Evolutionary conservation across 1,140 invertebrate genomes (phyloP), one percentile per base, ranked within the genome.

Genomic region (Aporrectodea caliginosa): DNA sequence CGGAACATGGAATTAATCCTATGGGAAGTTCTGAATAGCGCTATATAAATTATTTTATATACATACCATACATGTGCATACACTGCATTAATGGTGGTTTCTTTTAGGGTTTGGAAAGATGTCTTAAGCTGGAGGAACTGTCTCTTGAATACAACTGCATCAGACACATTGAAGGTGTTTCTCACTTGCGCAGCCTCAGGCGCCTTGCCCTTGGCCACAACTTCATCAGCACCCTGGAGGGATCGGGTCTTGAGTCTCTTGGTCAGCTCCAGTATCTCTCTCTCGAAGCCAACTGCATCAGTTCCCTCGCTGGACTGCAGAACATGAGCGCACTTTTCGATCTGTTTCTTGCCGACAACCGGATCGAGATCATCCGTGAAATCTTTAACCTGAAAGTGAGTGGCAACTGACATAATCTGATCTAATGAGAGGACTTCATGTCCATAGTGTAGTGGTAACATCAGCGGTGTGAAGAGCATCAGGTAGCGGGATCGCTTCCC

Each of bases 101-200:
- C 27, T 27, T 32, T 16, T 75, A 88, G 87, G 88, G 88, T 16
- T 78, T 88, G 6, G 87, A 88, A 16, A 82, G 80, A 70, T 88
- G 86, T 80, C 43, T 76, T 12, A 85, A 84, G 30, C 80, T 88
- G 32, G 83, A 86, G 79, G 87, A 88, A 1, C 88, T 98, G 58
- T 97, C 94, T 81, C 88, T 98, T 83, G 95, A 97, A 89, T 93
- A 94, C 82, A 98, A 98, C 89, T 92, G 92, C 86, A 93, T 98
- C 69, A 90, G 90, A 2, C 92, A 93, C 83, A 88, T 98, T 1
- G 94, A 94, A 71, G 92, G 95, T 0, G 92, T 98, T 82, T 91
- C 92, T 33, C 94, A 92, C 0, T 87, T 98, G 58, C 91, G 91
- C 82, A 93, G 91, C 84, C 90, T 98, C n/a, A 92, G 94, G 30